Evolutionary conservation across 2,113 vertebrate genomes (phyloP).

Genomic region (Bucco capensis): DNA sequence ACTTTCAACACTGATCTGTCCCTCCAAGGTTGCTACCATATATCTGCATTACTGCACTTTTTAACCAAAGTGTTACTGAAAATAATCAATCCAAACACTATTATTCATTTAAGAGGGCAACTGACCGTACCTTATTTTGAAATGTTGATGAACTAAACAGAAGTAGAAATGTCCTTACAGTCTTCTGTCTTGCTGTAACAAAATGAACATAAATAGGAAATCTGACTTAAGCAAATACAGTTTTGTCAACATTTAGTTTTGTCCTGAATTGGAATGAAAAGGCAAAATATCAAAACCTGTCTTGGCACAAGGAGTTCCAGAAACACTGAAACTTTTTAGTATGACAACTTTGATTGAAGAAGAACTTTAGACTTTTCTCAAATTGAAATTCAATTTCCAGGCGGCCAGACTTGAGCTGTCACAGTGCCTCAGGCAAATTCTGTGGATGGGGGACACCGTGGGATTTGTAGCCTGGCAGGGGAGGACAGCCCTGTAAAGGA

Average conservation of each 20-base stretch:
- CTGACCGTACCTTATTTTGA: background rate
- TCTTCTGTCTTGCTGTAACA: background rate
- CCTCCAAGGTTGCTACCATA: background rate
- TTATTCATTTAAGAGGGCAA: background rate
- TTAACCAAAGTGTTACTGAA: background rate
- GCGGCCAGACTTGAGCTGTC: background rate
- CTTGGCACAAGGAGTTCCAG: background rate
- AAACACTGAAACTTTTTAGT: background rate
- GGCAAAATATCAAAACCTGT: background rate
- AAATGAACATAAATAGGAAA: background rate
- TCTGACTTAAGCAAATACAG: constrained; percentile 7
- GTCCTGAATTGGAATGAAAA: constrained; percentile 11
- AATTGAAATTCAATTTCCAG: constrained; percentile 46
- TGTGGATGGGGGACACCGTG: background rate
- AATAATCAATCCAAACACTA: background rate
- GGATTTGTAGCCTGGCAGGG: constrained; percentile 33
- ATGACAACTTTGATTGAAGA: constrained; percentile 41
- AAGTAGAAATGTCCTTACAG: background rate
- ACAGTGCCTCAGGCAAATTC: background rate
- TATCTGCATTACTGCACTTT: background rate
- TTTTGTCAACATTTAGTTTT: constrained; percentile 40
- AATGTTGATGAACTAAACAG: background rate
- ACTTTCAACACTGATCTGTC: too few species aligned
- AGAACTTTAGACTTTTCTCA: constrained; percentile 45
- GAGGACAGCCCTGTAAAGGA: constrained; percentile 22